phyloP scores from a whole-genome alignment of 2,888 invertebrate species.

The Agonopterix alstromeriana region DNA sequence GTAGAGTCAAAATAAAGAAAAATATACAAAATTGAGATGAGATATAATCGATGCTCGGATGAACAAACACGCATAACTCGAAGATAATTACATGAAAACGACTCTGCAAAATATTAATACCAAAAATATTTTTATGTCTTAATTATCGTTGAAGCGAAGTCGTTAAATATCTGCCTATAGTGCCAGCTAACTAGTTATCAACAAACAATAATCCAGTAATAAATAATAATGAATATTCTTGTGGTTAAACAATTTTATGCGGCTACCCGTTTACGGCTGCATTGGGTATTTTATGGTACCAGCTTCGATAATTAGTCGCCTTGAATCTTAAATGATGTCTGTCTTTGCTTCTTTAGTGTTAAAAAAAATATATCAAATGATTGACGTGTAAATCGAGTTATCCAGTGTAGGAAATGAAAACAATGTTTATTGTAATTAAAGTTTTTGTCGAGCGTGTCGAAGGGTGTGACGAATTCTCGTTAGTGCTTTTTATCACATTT shows the following conservation, averaged over 20 bases:
- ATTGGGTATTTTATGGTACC: conserved; percentile 4
- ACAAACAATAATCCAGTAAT: conserved; percentile 46
- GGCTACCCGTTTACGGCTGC: conserved; percentile 12
- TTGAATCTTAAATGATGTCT: background rate
- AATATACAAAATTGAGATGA: too few relatives aligned
- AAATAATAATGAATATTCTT: conserved; percentile 43
- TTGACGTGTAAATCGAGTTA: too few relatives aligned
- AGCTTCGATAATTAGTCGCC: conserved; percentile 3
- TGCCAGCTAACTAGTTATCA: conserved; percentile 26
- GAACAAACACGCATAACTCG: background rate
- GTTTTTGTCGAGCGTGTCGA: too few relatives aligned
- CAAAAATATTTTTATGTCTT: conserved; percentile 46
- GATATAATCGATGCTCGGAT: too few relatives aligned
- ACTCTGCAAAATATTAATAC: conserved; percentile 18
- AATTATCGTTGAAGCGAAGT: conserved; percentile 31
- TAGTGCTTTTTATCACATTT: too few relatives aligned
- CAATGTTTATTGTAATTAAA: too few relatives aligned
- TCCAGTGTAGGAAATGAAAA: too few relatives aligned
- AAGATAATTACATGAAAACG: background rate
- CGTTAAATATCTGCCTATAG: conserved; percentile 22
- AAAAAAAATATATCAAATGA: too few relatives aligned
- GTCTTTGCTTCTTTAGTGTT: background rate
- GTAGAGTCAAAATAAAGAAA: too few relatives aligned
- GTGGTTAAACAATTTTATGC: conserved; percentile 28
- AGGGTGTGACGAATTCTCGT: too few relatives aligned